Evolutionary conservation across 1,140 invertebrate species (phyloP), one percentile per base, ranked within the genome.

Genomic region (Saxidomus purpurata): DNA sequence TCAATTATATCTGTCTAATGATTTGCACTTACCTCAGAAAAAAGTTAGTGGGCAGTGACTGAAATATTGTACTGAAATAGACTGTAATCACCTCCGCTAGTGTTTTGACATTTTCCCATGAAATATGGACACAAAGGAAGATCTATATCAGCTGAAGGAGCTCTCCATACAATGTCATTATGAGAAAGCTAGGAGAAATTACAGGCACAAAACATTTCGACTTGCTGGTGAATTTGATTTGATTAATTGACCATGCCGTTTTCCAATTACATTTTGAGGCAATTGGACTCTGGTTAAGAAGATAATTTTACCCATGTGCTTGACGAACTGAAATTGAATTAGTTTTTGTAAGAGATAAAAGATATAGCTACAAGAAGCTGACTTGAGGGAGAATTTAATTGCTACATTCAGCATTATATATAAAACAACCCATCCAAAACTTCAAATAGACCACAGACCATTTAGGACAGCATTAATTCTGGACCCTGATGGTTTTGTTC

Each of bases 21-120:
- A n/a, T n/a, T n/a, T n/a, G n/a, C n/a, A n/a, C n/a, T n/a, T n/a
- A n/a, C n/a, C n/a, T n/a, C n/a, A n/a, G n/a, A n/a, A n/a, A n/a
- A n/a, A n/a, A n/a, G n/a, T n/a, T n/a, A n/a, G n/a, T n/a, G n/a
- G n/a, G n/a, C n/a, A n/a, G n/a, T n/a, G n/a, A n/a, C n/a, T n/a
- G n/a, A n/a, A n/a, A n/a, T n/a, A n/a, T n/a, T n/a, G n/a, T n/a
- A n/a, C n/a, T n/a, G n/a, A n/a, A n/a, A n/a, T n/a, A n/a, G n/a
- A n/a, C n/a, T n/a, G n/a, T n/a, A n/a, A n/a, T n/a, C n/a, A n/a
- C n/a, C n/a, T n/a, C n/a, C n/a, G n/a, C n/a, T n/a, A n/a, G n/a
- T n/a, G n/a, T 63, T 63, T 63, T 63, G 31, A 71, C 67, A 71
- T 38, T 71, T 71, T 71, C 67, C 67, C 67, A 71, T 71, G 67